Base-by-base conservation (phyloP, 2,113 vertebrate species). In the Dasyornis broadbenti region DNA sequence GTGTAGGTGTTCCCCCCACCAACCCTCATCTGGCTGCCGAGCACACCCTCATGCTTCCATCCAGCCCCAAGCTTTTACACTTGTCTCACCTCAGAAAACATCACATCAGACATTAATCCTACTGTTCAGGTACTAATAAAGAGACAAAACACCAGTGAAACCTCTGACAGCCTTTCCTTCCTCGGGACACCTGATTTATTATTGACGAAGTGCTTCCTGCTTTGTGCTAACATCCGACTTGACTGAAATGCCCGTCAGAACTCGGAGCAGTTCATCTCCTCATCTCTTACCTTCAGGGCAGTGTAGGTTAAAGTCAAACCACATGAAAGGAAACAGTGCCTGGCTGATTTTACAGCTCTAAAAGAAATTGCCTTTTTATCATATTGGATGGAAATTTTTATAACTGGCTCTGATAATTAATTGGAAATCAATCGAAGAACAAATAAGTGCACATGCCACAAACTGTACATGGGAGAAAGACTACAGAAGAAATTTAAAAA, bases 151-250 rank as follows among this genome's bases (percentile, higher is more conserved):
- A n/a, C n/a, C 79, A 63, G 19, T 92, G 91, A 92, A 72, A 63
- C 13, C 61, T 72, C 72, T 63, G 57, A 89, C 91, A 93, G 19
- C 47, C 47, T 81, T 77, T 88, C 64, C 86, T 56, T 93, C 80
- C 54, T 71, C 31, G 0, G 85, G 94, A 95, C 95, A 96, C 76
- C 92, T 96, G 97, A 98, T 98, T 97, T 98, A 97, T 97, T 96
- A 79, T 45, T 64, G 95, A 96, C 97, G 96, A 96, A 97, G 88
- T 86, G 82, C 71, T 98, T 98, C 97, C 97, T 97, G 96, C 90
- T 93, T 50, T 77, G 90, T 91, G 89, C 64, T 93, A 70, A 95
- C 94, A 80, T 95, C 95, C 27, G 3, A 69, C 64, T 63, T 27
- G 11, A 70, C 76, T 86, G 77, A 88, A 89, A 22, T n/a, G 59